Percentiles rank a stretch among this genome's conserved stretches.
Conservation (phyloP, 2,888 invertebrate species). For the Tolmerus cingulatus region DNA sequence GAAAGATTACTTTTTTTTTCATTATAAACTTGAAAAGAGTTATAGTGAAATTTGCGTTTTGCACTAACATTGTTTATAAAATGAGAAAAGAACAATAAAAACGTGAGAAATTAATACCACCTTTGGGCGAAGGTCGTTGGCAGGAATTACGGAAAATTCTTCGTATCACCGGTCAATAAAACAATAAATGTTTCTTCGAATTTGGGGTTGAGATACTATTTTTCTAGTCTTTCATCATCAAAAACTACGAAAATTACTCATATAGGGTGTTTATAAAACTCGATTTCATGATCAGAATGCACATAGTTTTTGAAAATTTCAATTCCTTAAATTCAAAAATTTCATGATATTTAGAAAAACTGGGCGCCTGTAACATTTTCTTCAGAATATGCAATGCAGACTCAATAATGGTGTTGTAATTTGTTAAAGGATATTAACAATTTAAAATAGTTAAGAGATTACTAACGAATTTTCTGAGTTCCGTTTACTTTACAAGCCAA, state of each 20-base stretch:
- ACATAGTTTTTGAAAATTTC: too few relatives aligned
- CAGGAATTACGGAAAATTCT: background rate
- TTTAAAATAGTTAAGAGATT: background rate
- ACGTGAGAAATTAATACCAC: background rate
- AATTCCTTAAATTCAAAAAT: too few relatives aligned
- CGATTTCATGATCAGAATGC: too few relatives aligned
- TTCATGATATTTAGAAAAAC: too few relatives aligned
- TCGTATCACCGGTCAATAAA: background rate
- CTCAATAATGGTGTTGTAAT: too few relatives aligned
- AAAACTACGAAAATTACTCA: background rate
- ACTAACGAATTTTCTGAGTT: too few relatives aligned
- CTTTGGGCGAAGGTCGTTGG: background rate
- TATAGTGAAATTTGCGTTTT: background rate
- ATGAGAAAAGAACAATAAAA: background rate
- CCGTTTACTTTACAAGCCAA: too few relatives aligned
- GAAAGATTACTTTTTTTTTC: background rate
- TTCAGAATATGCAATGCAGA: too few relatives aligned
- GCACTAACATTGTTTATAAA: background rate
- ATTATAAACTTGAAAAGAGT: background rate
- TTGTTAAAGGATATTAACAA: background rate
- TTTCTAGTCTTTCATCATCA: too few relatives aligned
- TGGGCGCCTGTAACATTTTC: too few relatives aligned
- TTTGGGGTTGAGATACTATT: background rate
- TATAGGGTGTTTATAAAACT: too few relatives aligned
- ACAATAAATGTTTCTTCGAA: background rate